These are phyloP conservation scores for Coecobrya sp. DNA, from an alignment of 2,888 invertebrate species.

Conservation along the genomic window DNA sequence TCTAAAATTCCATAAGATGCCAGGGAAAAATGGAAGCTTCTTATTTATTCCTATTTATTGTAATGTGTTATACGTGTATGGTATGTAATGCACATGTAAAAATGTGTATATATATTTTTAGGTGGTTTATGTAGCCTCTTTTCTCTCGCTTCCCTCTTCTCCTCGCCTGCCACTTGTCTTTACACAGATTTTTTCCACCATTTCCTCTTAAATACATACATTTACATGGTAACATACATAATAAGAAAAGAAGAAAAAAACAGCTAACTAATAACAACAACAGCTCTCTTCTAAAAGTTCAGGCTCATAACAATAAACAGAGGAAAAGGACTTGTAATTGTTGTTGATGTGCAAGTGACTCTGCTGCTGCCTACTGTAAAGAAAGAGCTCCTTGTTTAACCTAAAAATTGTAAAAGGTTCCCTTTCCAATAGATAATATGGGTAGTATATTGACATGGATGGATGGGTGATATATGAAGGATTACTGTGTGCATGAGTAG, in stretches of 20 bases:
- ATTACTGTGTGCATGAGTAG: neutral
- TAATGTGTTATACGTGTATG: too few species aligned
- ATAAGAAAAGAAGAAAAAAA: neutral
- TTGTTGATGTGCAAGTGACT: neutral
- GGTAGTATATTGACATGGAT: neutral
- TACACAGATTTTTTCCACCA: neutral
- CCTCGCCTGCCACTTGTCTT: neutral
- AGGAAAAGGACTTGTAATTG: neutral
- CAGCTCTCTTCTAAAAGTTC: neutral
- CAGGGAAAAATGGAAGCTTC: neutral
- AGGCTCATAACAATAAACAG: neutral
- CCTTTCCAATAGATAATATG: too few species aligned
- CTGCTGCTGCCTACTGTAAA: too few species aligned
- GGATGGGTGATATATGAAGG: neutral
- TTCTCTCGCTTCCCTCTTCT: neutral
- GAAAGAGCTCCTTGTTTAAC: slow-evolving; percentile 13
- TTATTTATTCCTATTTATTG: neutral
- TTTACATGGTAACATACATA: neutral
- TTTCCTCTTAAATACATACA: neutral
- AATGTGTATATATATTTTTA: neutral
- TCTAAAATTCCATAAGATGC: slow-evolving; percentile 27
- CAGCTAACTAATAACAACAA: too few species aligned
- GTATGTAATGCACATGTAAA: neutral
- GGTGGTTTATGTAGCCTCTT: neutral
- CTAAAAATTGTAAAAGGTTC: neutral